phyloP scores from a whole-genome alignment of 1,140 invertebrate species.

The Eupeodes corollae region DNA sequence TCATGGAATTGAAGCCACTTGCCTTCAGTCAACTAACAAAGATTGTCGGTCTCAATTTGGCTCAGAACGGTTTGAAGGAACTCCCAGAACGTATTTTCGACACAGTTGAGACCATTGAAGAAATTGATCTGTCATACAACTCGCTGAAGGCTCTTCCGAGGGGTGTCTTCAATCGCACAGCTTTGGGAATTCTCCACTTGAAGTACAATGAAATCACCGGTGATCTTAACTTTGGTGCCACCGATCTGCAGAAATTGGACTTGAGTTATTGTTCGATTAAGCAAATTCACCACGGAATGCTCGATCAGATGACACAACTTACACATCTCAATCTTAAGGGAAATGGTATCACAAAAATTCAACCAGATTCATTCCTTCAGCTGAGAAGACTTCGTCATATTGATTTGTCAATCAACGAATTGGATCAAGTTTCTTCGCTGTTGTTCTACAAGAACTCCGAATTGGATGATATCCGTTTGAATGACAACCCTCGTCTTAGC shows the following conservation, averaged over 20 bases:
- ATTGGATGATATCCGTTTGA: slow-evolving; percentile 53
- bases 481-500: slow-evolving; percentile 50
- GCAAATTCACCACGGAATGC: slow-evolving; percentile 50
- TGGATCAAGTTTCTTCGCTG: slow-evolving; percentile 49
- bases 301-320: slow-evolving; percentile 47
- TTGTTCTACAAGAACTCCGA: slow-evolving; percentile 53
- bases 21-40: slow-evolving; percentile 49
- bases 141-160: slow-evolving; percentile 43
- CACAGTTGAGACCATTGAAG: slow-evolving; percentile 46
- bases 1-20: slow-evolving; percentile 44
- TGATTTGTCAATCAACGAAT: slow-evolving; percentile 54
- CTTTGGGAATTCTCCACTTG: slow-evolving; percentile 48
- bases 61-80: slow-evolving; percentile 48
- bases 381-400: slow-evolving; percentile 50
- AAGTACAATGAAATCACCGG: slow-evolving; percentile 45
- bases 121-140: slow-evolving; percentile 56
- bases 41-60: slow-evolving; percentile 51
- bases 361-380: slow-evolving; percentile 51
- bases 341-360: slow-evolving; percentile 52
- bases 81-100: slow-evolving; percentile 49
- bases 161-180: slow-evolving; percentile 48
- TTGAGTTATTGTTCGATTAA: slow-evolving; percentile 51
- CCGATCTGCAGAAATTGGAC: slow-evolving; percentile 48
- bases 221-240: slow-evolving; percentile 41
- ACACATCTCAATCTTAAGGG: slow-evolving; percentile 50